Base-by-base conservation (phyloP, 2,113 vertebrate genomes). In the Trichomycterus rosablanca region DNA sequence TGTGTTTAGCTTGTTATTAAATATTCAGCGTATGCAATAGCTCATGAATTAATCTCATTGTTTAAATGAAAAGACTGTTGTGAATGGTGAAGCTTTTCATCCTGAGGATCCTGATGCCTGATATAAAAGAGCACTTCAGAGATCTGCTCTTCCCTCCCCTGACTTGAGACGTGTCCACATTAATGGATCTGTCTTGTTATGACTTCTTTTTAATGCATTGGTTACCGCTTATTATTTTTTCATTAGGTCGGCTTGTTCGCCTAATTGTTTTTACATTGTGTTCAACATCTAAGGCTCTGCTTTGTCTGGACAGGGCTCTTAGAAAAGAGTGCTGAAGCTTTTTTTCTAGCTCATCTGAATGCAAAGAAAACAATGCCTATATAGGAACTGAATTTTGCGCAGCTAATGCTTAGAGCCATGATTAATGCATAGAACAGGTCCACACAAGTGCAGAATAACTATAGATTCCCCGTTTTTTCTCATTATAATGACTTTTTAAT, bases 171-270 rank as follows among this genome's bases (percentile, higher is more conserved):
- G 70, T 69, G 53, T 80, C 78, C 73, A 68, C 77, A 77, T 79
- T 81, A 77, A 78, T 76, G 80, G 71, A 81, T 80, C 81, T 79
- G 76, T 86, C 84, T 83, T 84, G 84, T 86, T 87, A 82, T 80
- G 81, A 82, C 81, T 84, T 86, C 79, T 74, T 75, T 76, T 81
- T 87, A 84, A 84, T 77, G 76, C 73, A 72, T 48, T 71, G 74
- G 78, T 77, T 81, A 80, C 78, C 22, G 23, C 30, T 28, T 18
- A 56, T 74, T 74, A 75, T 72, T 78, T 78, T 71, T 87, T n/a
- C 80, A 85, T 84, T 57, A 75, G 77, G 72, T 69, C 73, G 77
- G 79, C 54, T 45, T 76, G 78, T 86, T 85, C 82, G 79, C 78
- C 78, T 85, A 77, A 84, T 86, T 81, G 82, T 80, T 78, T 81